phyloP scores from a whole-genome alignment of 2,888 invertebrate genomes.

The Acleris cristana region DNA sequence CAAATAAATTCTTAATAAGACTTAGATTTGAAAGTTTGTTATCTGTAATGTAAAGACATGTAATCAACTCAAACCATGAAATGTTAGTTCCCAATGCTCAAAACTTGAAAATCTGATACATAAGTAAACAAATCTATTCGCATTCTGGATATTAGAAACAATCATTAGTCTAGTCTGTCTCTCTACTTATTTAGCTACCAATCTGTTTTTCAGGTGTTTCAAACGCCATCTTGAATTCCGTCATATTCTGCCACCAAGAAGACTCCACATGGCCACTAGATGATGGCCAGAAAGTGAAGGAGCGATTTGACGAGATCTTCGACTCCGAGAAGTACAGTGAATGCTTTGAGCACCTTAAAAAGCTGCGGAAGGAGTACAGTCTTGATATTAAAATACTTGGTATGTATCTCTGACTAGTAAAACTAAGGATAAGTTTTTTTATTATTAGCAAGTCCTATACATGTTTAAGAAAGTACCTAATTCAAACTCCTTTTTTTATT shows the following conservation, averaged over 20 bases:
- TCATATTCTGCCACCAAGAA: constrained; percentile 99
- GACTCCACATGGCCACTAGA: constrained; percentile 98
- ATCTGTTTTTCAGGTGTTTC: constrained; percentile 90
- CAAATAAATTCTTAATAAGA: no score
- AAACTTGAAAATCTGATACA: no score
- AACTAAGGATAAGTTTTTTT: no score
- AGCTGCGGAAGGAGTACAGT: constrained; percentile 85
- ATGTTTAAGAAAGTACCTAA: no score
- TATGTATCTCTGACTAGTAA: constrained; percentile 47
- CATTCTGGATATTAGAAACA: no score
- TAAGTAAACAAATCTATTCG: no score
- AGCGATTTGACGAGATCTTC: constrained; percentile 99
- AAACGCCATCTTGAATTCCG: constrained; percentile 96
- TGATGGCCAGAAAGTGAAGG: constrained; percentile 96
- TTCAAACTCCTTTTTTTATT: no score
- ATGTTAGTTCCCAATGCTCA: no score
- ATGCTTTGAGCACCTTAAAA: constrained; percentile 90
- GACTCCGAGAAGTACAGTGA: constrained; percentile 96
- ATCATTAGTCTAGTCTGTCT: not conserved
- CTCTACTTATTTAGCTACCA: not conserved
- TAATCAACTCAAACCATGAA: no score
- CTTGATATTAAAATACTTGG: constrained; percentile 81
- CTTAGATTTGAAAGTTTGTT: no score
- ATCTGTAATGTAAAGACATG: no score
- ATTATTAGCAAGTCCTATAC: no score